Percentiles rank a stretch among this genome's conserved stretches.
phyloP scores from a whole-genome alignment of 1,140 invertebrate genomes.

The Drosophila orosa region DNA sequence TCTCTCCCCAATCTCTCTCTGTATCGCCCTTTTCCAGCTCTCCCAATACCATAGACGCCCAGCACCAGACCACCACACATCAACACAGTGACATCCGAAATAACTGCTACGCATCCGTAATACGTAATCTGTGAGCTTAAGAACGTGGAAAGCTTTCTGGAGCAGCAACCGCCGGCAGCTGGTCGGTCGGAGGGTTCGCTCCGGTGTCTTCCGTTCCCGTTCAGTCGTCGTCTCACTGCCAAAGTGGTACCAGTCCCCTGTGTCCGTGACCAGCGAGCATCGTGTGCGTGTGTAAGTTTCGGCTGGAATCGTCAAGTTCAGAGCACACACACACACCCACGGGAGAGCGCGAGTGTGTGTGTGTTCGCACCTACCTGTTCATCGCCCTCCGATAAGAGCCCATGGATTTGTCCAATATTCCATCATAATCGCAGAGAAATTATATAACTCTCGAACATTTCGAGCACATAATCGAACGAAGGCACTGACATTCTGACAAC shows the following conservation, averaged over 20 bases:
- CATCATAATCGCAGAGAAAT: conserved; percentile 24
- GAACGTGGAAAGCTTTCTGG: conserved; percentile 60
- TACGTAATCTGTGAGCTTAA: conserved; percentile 3
- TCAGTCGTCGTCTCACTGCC: conserved; percentile 69
- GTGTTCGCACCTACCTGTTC: conserved; percentile 68
- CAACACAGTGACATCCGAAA: conserved; percentile 13
- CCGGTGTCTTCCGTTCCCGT: conserved; percentile 13
- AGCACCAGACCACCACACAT: neutral
- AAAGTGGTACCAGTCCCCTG: conserved; percentile 63
- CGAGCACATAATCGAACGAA: conserved; percentile 39
- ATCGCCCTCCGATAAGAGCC: conserved; percentile 53
- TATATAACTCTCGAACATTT: conserved; percentile 51
- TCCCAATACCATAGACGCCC: conserved; percentile 27
- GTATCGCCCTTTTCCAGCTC: conserved; percentile 14
- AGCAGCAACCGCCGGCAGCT: conserved; percentile 54
- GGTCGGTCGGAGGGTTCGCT: conserved; percentile 12
- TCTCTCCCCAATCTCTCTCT: conserved; percentile 7
- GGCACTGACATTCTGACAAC: conserved; percentile 13
- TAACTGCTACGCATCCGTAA: conserved; percentile 14
- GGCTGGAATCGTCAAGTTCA: conserved; percentile 41
- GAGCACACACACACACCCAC: conserved; percentile 7
- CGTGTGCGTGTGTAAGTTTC: conserved; percentile 25
- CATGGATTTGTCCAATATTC: conserved; percentile 59
- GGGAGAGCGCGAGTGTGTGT: neutral
- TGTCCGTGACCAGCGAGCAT: conserved; percentile 9